These are phyloP conservation scores for Fulica atra DNA, from an alignment of 2,113 vertebrate genomes.

Conservation along the genomic window DNA sequence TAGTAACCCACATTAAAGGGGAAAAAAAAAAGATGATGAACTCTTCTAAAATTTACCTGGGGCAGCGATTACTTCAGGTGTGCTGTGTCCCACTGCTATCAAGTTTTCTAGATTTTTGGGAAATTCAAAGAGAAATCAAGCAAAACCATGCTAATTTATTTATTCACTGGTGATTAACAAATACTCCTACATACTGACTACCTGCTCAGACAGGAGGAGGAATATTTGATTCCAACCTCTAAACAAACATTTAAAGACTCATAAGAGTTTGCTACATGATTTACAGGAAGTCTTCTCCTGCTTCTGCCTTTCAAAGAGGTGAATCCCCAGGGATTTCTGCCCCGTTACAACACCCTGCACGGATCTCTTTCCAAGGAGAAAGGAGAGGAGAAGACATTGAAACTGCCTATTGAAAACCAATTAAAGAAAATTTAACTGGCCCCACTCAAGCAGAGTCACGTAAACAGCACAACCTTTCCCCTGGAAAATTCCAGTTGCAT, in stretches of 20 bases:
- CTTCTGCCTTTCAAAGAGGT: background rate
- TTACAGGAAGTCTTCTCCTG: background rate
- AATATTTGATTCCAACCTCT: background rate
- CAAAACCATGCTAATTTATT: background rate
- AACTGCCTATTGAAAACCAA: background rate
- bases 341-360: background rate
- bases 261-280: background rate
- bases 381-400: background rate
- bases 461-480: background rate
- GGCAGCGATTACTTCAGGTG: background rate
- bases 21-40: background rate
- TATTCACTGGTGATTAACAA: background rate
- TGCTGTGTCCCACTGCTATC: background rate
- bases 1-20: background rate
- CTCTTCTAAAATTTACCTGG: background rate
- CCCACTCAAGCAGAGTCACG: background rate
- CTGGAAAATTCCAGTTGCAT: constrained; percentile 12
- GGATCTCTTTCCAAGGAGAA: background rate
- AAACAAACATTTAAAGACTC: background rate
- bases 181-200: background rate
- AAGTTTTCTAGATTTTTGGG: background rate
- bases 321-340: background rate
- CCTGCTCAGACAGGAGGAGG: background rate
- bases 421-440: background rate
- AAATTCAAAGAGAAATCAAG: background rate